Conservation (phyloP, 2,113 vertebrate genomes). For the Oryzias javanicus region DNA sequence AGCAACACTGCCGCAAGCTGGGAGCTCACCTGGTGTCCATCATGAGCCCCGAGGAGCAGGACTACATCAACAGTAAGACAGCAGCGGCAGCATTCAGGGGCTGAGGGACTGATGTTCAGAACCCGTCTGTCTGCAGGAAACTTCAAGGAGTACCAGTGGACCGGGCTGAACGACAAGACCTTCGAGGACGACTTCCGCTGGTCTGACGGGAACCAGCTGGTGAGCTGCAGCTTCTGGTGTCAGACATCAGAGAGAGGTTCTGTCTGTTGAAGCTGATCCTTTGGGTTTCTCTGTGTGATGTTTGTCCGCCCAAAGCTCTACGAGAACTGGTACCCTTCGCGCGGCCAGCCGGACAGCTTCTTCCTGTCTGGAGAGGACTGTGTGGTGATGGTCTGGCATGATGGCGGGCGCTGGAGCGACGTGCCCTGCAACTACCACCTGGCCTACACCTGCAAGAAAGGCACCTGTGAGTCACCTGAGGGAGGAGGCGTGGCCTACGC, state of each 20-base stretch:
- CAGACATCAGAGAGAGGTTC: not conserved
- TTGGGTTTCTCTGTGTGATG: not conserved
- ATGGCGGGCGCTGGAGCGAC: conserved; percentile 92
- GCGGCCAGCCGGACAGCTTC: conserved; percentile 94
- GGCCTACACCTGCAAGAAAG: conserved; percentile 95
- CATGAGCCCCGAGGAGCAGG: conserved; percentile 89
- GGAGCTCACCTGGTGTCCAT: conserved; percentile 90
- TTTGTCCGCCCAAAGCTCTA: conserved; percentile 80
- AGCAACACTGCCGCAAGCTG: conserved; percentile 83
- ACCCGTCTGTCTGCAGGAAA: conserved; percentile 68
- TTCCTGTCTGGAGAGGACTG: conserved; percentile 96
- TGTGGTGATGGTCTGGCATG: conserved; percentile 94
- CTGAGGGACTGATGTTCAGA: not conserved
- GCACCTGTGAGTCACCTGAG: conserved; percentile 65
- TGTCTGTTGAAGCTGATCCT: not conserved
- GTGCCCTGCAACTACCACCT: conserved; percentile 98
- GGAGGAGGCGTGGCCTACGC: not conserved
- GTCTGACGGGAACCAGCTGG: conserved; percentile 92
- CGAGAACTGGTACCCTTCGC: conserved; percentile 95
- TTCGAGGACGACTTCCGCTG: conserved; percentile 93
- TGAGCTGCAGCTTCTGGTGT: conserved; percentile 61
- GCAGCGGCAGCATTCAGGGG: not conserved
- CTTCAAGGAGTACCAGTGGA: conserved; percentile 95
- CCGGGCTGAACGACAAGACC: conserved; percentile 89
- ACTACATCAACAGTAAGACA: conserved; percentile 86